These are phyloP conservation scores for Mesocricetus auratus DNA, from an alignment of 2,113 vertebrate species.

Conservation along the genomic window DNA sequence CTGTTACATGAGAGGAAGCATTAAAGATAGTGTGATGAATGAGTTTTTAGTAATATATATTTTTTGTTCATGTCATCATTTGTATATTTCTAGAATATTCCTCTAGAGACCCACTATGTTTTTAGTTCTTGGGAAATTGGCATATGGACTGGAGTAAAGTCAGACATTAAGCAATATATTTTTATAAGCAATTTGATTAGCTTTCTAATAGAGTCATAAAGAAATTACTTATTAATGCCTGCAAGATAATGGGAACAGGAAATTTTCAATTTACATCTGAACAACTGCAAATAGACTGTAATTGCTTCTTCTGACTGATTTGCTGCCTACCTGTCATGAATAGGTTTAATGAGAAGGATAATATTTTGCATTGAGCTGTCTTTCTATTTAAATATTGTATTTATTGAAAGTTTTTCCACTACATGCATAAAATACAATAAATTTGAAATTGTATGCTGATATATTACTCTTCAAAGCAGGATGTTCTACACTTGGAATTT, in stretches of 20 bases:
- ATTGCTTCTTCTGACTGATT: background rate
- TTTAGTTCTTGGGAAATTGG: background rate
- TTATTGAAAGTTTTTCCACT: background rate
- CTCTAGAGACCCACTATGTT: background rate
- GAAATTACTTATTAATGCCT: background rate
- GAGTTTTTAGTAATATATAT: background rate
- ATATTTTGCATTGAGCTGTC: background rate
- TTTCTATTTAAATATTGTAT: background rate
- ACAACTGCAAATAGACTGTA: background rate
- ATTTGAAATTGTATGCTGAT: background rate
- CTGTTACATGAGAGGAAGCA: background rate
- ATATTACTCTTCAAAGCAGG: background rate
- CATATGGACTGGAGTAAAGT: background rate
- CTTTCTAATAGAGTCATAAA: background rate
- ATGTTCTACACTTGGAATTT: background rate
- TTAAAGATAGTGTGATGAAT: too few relatives aligned
- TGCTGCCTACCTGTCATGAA: background rate
- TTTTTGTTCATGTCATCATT: background rate
- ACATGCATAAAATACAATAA: background rate
- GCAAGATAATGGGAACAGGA: background rate
- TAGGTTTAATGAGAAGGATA: background rate
- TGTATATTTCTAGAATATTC: background rate
- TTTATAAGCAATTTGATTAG: background rate
- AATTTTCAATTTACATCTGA: background rate
- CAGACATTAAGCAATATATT: background rate